Percentiles rank a stretch among this genome's conserved stretches.
These are phyloP conservation scores for Lepeophtheirus salmonis DNA, from an alignment of 1,140 invertebrate genomes.

Conservation along the genomic window DNA sequence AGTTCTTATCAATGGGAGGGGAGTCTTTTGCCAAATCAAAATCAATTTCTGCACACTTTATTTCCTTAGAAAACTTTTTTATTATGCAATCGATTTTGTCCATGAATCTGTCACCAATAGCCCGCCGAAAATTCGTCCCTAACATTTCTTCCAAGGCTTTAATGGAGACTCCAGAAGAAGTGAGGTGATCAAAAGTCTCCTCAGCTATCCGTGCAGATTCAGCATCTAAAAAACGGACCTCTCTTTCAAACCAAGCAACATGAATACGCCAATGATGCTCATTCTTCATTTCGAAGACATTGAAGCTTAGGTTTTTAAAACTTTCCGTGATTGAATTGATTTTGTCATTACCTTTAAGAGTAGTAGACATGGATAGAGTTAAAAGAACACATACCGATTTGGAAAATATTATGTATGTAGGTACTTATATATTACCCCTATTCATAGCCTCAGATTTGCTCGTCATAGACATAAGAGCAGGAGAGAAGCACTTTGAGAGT, in stretches of 20 bases:
- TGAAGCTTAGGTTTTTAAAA: slow-evolving; percentile 53
- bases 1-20: slow-evolving; percentile 51
- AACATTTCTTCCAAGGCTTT: slow-evolving; percentile 42
- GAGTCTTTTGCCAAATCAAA: slow-evolving; percentile 39
- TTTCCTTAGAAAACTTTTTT: slow-evolving; percentile 58
- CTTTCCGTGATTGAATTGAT: slow-evolving; percentile 49
- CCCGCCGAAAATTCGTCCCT: not conserved
- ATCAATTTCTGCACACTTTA: slow-evolving; percentile 41
- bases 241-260: slow-evolving; percentile 48
- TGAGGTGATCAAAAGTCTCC: slow-evolving; percentile 55
- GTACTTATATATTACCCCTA: not conserved
- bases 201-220: slow-evolving; percentile 66
- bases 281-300: slow-evolving; percentile 51
- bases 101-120: not conserved
- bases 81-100: not conserved
- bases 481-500: slow-evolving; percentile 70
- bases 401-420: not conserved
- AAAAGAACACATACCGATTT: not conserved
- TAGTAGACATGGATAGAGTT: not conserved
- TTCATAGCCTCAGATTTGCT: slow-evolving; percentile 22
- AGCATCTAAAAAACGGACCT: slow-evolving; percentile 50
- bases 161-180: slow-evolving; percentile 38
- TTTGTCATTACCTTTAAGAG: slow-evolving; percentile 36
- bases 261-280: slow-evolving; percentile 62
- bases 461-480: slow-evolving; percentile 62